phyloP scores from a whole-genome alignment of 2,113 vertebrate genomes.

The Gymnarchus niloticus region DNA sequence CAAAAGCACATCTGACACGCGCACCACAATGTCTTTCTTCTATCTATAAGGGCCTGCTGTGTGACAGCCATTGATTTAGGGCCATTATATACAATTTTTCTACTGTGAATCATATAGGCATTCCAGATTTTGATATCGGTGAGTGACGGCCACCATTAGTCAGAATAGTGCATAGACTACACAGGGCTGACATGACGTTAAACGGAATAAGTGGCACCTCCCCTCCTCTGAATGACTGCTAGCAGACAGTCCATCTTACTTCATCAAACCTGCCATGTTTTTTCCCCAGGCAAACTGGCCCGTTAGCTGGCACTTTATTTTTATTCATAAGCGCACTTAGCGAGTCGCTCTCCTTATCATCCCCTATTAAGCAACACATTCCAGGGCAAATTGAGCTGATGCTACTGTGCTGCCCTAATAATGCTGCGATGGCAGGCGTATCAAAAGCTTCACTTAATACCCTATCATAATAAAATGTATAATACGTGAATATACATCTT shows the following conservation, averaged over 20 bases:
- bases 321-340: slow-evolving; percentile 23
- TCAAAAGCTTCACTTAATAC: background rate
- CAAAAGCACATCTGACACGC: background rate
- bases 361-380: slow-evolving; percentile 13
- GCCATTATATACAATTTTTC: background rate
- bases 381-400: slow-evolving; percentile 11
- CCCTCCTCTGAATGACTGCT: background rate
- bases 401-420: background rate
- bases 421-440: background rate
- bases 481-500: background rate
- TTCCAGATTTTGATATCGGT: slow-evolving; percentile 4
- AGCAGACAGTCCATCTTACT: slow-evolving; percentile 25
- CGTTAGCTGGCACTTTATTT: slow-evolving; percentile 20
- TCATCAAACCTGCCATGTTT: slow-evolving; percentile 10
- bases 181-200: background rate
- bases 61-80: slow-evolving; percentile 17
- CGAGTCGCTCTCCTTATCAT: background rate
- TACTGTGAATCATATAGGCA: slow-evolving; percentile 16
- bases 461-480: background rate
- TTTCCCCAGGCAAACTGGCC: slow-evolving; percentile 10
- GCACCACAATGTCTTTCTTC: background rate
- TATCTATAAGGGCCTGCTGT: background rate
- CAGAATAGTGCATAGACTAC: slow-evolving; percentile 12
- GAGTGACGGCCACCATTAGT: slow-evolving; percentile 17
- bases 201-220: slow-evolving; percentile 2